These are phyloP conservation scores for Portunus trituberculatus DNA, from an alignment of 1,140 invertebrate species.

Conservation along the genomic window DNA sequence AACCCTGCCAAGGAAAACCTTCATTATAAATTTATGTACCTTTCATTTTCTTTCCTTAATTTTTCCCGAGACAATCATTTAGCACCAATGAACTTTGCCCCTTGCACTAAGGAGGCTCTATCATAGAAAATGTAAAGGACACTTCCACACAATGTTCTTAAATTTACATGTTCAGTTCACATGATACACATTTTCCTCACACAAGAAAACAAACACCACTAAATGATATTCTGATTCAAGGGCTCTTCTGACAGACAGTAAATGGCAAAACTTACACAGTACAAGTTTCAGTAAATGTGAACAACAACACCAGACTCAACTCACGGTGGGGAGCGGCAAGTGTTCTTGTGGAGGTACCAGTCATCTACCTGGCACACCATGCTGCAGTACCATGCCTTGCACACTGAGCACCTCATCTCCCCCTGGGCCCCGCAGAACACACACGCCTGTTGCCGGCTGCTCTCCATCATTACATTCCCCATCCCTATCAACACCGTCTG, in stretches of 20 bases:
- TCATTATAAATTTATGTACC: neutral
- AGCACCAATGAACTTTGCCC: no score
- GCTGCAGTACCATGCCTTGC: conserved; percentile 44
- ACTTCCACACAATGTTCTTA: no score
- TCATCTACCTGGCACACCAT: conserved; percentile 25
- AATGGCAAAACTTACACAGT: neutral
- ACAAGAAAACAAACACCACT: no score
- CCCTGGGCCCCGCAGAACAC: neutral
- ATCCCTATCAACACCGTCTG: neutral
- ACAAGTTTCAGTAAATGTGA: neutral
- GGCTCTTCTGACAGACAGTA: no score
- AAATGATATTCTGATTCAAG: no score
- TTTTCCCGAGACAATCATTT: no score
- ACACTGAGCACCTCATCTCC: conserved; percentile 18
- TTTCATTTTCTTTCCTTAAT: no score
- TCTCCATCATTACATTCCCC: neutral
- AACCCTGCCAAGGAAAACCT: neutral
- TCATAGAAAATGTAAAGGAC: no score
- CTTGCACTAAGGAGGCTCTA: no score
- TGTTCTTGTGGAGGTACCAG: conserved; percentile 32
- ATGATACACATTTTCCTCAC: no score
- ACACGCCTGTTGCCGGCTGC: neutral
- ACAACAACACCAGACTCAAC: neutral
- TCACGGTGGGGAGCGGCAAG: conserved; percentile 37
- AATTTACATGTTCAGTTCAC: no score